Conservation (phyloP, 37 sponge, comb jelly and placozoan genomes). For the Lycopodina hypogea region DNA sequence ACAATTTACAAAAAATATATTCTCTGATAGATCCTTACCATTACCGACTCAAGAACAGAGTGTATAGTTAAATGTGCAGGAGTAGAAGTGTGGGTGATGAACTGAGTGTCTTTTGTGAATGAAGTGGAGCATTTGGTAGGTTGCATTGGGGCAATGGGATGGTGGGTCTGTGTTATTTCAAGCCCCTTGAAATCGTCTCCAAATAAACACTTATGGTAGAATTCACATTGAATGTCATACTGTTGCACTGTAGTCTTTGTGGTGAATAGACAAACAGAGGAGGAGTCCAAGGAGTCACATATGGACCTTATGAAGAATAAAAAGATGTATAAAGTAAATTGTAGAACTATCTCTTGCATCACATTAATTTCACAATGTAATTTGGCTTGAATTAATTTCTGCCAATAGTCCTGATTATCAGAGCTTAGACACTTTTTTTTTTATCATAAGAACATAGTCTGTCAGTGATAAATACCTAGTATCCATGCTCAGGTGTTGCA, state of each 20-base stretch:
- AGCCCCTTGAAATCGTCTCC: conserved; percentile 15
- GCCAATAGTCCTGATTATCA: no score
- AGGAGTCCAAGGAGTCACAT: conserved; percentile 38
- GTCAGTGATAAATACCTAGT: no score
- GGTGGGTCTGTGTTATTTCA: conserved; percentile 12
- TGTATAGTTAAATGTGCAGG: neutral
- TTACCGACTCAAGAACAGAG: neutral
- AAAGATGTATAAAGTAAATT: neutral
- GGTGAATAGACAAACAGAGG: conserved; percentile 32
- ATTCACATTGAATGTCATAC: conserved; percentile 53
- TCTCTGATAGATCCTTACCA: neutral
- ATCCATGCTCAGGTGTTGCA: conserved; percentile 14
- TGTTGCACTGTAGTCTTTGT: conserved; percentile 21
- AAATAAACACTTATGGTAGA: conserved; percentile 12
- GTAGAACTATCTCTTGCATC: no score
- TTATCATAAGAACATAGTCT: no score
- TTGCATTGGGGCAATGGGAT: neutral
- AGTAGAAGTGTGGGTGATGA: neutral
- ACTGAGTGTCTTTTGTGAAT: neutral
- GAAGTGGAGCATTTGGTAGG: neutral
- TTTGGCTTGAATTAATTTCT: neutral
- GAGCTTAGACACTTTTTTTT: no score
- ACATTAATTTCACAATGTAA: no score
- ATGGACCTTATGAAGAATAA: neutral
- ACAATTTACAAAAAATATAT: no score